Conservation (phyloP, 2,113 vertebrate species). For the Pseudois nayaur region DNA sequence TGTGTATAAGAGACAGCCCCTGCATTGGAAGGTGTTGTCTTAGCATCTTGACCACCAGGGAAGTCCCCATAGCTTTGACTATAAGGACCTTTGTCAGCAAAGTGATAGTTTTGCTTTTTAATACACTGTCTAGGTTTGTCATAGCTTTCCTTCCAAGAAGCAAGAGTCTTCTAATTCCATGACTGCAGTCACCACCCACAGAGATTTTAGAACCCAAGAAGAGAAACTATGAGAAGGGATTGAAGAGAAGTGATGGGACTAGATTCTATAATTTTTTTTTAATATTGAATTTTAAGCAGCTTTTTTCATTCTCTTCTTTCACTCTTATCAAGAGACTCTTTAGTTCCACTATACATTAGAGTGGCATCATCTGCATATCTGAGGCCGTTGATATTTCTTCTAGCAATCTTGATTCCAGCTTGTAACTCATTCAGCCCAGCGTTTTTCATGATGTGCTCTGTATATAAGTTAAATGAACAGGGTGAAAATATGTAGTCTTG, state of each 20-base stretch:
- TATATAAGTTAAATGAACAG: background rate
- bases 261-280: background rate
- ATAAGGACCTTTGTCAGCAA: background rate
- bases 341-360: background rate
- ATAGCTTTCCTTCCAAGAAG: background rate
- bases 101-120: background rate
- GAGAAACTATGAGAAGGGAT: background rate
- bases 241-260: background rate
- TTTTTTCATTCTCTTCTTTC: background rate
- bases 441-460: background rate
- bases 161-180: background rate
- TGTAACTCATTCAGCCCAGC: background rate
- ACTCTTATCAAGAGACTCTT: background rate
- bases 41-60: background rate
- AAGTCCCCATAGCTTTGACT: background rate
- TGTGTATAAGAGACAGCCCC: too few relatives aligned
- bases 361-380: background rate
- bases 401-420: background rate
- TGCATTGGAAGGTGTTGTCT: background rate
- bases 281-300: background rate
- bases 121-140: background rate
- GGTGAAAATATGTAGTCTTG: background rate
- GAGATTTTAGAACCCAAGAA: background rate
- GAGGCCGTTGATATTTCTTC: background rate
- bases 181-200: background rate